Evolutionary conservation across 1,140 invertebrate species (phyloP).

Genomic region (Brachionus sp.): DNA sequence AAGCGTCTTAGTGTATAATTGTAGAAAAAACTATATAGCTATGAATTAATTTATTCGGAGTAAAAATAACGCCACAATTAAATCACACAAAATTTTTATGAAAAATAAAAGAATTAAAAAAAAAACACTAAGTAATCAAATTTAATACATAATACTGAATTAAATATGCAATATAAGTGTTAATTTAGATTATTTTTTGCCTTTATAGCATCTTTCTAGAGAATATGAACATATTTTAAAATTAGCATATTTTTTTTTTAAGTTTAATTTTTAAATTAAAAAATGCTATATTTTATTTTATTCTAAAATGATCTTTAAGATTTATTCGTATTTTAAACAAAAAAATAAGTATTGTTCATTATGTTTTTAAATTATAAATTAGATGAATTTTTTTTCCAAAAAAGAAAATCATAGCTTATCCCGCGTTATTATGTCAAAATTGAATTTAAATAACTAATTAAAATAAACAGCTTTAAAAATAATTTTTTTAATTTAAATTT

Average conservation of each 20-base stretch:
- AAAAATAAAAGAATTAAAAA: background rate
- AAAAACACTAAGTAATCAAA: background rate
- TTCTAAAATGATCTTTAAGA: no score
- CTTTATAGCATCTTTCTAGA: background rate
- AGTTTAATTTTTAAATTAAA: background rate
- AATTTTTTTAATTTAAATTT: background rate
- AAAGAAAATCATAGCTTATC: background rate
- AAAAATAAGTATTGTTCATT: background rate
- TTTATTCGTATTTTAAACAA: no score
- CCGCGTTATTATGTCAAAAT: background rate
- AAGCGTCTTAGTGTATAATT: background rate
- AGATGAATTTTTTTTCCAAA: background rate
- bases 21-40: background rate
- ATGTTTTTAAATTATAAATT: background rate
- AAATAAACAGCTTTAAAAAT: background rate
- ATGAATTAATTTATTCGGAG: background rate
- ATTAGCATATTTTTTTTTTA: background rate
- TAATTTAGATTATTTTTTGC: background rate
- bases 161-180: background rate
- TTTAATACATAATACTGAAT: background rate
- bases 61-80: constrained; percentile 9
- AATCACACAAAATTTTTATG: background rate
- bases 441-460: background rate
- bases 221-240: background rate
- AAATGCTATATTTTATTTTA: no score